Conservation (phyloP, 2,888 invertebrate genomes). For the Torymus texanus region DNA sequence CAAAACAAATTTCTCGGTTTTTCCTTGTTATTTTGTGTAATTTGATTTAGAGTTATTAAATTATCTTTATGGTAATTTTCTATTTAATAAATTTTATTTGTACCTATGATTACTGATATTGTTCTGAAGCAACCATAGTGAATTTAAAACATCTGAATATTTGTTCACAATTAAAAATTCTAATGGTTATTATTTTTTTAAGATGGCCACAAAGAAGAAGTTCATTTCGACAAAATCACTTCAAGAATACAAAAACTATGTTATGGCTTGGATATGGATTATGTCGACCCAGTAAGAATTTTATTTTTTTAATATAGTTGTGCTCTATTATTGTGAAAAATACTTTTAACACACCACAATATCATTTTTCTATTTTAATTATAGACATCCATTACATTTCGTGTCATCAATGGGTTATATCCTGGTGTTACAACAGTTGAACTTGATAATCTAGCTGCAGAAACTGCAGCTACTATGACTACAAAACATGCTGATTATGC, state of each 20-base stretch:
- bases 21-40: not conserved
- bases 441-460: slow-evolving; percentile 97
- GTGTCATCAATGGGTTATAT: slow-evolving; percentile 96
- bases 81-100: not conserved
- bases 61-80: too few relatives aligned
- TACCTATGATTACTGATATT: not conserved
- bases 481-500: slow-evolving; percentile 98
- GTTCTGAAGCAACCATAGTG: too few relatives aligned
- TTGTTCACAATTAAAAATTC: slow-evolving; percentile 19
- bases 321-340: not conserved
- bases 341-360: not conserved
- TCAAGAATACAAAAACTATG: slow-evolving; percentile 96
- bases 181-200: slow-evolving; percentile 58
- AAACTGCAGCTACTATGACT: slow-evolving; percentile 98
- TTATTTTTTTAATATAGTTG: slow-evolving; percentile 59
- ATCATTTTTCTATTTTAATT: not conserved
- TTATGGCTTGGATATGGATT: slow-evolving; percentile 96
- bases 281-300: slow-evolving; percentile 92
- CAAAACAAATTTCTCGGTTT: not conserved
- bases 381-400: slow-evolving; percentile 88
- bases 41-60: not conserved
- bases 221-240: slow-evolving; percentile 98
- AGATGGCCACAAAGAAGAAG: slow-evolving; percentile 93
- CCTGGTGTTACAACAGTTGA: slow-evolving; percentile 98
- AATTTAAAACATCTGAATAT: slow-evolving; percentile 14